phyloP scores from a whole-genome alignment of 2,797 vertebrate genomes.

The Aeoliscus strigatus region DNA sequence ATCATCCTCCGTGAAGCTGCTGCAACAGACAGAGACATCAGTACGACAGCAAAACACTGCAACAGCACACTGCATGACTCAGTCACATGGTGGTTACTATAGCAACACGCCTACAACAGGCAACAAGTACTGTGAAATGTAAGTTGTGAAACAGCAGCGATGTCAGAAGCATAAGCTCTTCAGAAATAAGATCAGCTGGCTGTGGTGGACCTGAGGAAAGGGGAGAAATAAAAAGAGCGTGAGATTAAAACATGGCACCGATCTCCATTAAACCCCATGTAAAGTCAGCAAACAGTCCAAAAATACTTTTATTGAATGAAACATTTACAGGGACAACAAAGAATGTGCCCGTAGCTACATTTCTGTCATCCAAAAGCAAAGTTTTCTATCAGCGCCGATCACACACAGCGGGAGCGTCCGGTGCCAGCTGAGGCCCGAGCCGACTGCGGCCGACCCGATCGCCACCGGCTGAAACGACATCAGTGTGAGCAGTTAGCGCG shows the following conservation, averaged over 20 bases:
- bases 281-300: conserved; percentile 43
- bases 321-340: conserved; percentile 33
- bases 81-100: too few species aligned
- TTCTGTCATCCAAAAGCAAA: conserved; percentile 95
- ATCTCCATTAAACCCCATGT: conserved; percentile 17
- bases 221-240: conserved; percentile 30
- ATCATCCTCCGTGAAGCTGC: too few species aligned
- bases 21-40: too few species aligned
- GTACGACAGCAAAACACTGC: too few species aligned
- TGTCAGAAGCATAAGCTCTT: conserved; percentile 33
- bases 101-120: too few species aligned
- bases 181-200: conserved; percentile 36
- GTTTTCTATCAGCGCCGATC: conserved; percentile 88
- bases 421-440: conserved; percentile 94
- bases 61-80: too few species aligned
- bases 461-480: conserved; percentile 82
- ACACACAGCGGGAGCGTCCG: conserved; percentile 89
- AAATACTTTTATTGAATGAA: conserved; percentile 71
- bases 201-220: conserved; percentile 33
- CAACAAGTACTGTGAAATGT: neutral
- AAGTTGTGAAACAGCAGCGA: conserved; percentile 1
- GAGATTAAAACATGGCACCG: conserved; percentile 10
- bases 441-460: conserved; percentile 81
- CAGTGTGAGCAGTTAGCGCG: conserved; percentile 3
- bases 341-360: conserved; percentile 70